A percentile compares a stretch with the other conserved stretches of the same genome.
Evolutionary conservation across 2,888 invertebrate species (phyloP).

Genomic region (Nomada hirtipes): DNA sequence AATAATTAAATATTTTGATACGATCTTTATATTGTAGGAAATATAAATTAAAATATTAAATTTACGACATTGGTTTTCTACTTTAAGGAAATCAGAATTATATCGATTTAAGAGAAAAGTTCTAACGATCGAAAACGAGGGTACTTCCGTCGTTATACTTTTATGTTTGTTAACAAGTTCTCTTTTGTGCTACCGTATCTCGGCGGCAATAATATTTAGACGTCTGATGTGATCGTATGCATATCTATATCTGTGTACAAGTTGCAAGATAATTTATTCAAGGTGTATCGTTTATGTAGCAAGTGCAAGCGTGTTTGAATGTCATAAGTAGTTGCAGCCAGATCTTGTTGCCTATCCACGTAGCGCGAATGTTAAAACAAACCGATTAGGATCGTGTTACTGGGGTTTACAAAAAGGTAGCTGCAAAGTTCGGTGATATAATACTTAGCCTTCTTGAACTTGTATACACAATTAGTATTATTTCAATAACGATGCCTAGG

Average conservation of each 20-base stretch:
- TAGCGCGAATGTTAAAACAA: constrained; percentile 48
- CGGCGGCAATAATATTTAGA: constrained; percentile 1
- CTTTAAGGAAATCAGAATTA: too few species aligned
- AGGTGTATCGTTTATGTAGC: constrained; percentile 24
- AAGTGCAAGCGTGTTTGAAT: constrained; percentile 4
- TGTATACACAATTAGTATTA: background rate
- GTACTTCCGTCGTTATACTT: background rate
- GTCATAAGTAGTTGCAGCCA: constrained; percentile 34
- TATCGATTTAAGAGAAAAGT: background rate
- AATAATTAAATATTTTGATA: too few species aligned
- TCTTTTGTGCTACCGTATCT: background rate
- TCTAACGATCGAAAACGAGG: background rate
- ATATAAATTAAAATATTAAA: too few species aligned
- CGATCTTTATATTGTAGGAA: too few species aligned
- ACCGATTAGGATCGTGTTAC: constrained; percentile 44
- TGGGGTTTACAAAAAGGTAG: constrained; percentile 12
- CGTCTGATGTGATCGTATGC: background rate
- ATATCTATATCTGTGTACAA: too few species aligned
- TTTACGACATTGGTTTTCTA: too few species aligned
- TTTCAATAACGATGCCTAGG: background rate
- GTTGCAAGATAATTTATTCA: constrained; percentile 18
- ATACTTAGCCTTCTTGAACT: background rate
- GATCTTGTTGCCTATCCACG: constrained; percentile 42
- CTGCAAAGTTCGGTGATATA: constrained; percentile 25
- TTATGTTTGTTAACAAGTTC: background rate